A percentile compares a stretch with the other conserved stretches of the same genome.
Evolutionary conservation across 2,888 invertebrate genomes (phyloP).

Genomic region (Corbicula japonica): DNA sequence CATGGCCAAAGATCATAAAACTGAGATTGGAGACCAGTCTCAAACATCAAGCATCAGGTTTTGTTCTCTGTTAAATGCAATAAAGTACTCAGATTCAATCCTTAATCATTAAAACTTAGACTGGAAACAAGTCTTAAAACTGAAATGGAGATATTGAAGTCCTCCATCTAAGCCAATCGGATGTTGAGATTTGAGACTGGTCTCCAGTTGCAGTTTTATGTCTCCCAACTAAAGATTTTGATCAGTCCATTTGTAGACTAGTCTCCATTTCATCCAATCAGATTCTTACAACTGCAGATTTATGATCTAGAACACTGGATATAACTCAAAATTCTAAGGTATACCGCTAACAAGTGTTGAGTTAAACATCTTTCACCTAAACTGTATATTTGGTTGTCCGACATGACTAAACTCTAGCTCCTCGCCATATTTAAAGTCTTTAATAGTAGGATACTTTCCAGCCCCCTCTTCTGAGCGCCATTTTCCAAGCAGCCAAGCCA

Average conservation of each 20-base stretch:
- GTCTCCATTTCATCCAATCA: neutral
- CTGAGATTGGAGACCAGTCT: neutral
- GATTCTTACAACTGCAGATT: neutral
- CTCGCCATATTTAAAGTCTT: constrained; percentile 79
- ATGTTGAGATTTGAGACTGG: neutral
- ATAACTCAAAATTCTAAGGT: neutral
- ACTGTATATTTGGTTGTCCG: constrained; percentile 83
- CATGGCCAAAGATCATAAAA: neutral
- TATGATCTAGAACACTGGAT: neutral
- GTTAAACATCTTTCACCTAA: constrained; percentile 70
- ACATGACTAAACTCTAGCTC: constrained; percentile 81
- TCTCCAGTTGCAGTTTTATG: too few relatives aligned
- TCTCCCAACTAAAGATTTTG: too few relatives aligned
- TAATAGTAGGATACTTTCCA: constrained; percentile 81
- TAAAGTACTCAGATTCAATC: neutral
- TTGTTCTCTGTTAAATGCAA: neutral
- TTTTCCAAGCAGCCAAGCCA: constrained; percentile 83
- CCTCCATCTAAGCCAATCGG: too few relatives aligned
- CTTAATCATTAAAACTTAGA: neutral
- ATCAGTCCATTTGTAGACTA: neutral
- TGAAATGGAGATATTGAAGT: neutral
- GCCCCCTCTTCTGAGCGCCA: constrained; percentile 79
- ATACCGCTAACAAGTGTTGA: neutral
- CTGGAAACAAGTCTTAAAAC: neutral
- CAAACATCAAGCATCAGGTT: neutral